These are phyloP conservation scores for Melinopterus prodromus DNA, from an alignment of 2,888 invertebrate species.

Conservation along the genomic window DNA sequence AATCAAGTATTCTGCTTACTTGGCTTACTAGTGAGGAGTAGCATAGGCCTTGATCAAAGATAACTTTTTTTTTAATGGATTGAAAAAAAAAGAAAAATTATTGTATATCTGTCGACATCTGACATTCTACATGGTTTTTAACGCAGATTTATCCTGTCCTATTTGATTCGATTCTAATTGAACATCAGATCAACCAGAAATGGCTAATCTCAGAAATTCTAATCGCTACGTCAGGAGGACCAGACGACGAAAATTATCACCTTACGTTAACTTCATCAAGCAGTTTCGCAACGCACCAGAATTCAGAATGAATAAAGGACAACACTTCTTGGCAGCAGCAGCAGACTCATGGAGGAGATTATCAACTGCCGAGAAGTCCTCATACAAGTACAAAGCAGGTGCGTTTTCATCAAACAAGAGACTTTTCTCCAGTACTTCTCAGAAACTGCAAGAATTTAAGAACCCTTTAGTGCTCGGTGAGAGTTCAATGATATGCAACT, in stretches of 20 bases:
- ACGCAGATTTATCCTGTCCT: not conserved
- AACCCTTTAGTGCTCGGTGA: not conserved
- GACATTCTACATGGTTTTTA: not conserved
- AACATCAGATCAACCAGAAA: not conserved
- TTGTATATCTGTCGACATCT: not conserved
- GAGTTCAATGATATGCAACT: not conserved
- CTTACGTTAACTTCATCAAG: constrained; percentile 13
- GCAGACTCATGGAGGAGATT: constrained; percentile 13
- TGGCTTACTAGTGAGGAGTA: not conserved
- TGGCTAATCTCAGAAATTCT: not conserved
- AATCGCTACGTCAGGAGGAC: not conserved
- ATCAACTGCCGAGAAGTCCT: constrained; percentile 4
- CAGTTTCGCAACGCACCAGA: not conserved
- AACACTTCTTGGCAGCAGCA: constrained; percentile 6
- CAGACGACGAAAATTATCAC: not conserved
- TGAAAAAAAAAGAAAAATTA: not conserved
- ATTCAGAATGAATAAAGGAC: constrained; percentile 6
- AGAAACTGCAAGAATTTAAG: not conserved
- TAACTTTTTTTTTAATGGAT: not conserved
- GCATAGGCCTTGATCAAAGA: not conserved
- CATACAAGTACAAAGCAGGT: not conserved
- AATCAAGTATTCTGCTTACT: not conserved
- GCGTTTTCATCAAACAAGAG: constrained; percentile 6
- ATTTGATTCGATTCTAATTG: not conserved
- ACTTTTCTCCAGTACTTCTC: not conserved